Evolutionary conservation across 2,797 vertebrate genomes (phyloP).

Genomic region (Alectoris magna): DNA sequence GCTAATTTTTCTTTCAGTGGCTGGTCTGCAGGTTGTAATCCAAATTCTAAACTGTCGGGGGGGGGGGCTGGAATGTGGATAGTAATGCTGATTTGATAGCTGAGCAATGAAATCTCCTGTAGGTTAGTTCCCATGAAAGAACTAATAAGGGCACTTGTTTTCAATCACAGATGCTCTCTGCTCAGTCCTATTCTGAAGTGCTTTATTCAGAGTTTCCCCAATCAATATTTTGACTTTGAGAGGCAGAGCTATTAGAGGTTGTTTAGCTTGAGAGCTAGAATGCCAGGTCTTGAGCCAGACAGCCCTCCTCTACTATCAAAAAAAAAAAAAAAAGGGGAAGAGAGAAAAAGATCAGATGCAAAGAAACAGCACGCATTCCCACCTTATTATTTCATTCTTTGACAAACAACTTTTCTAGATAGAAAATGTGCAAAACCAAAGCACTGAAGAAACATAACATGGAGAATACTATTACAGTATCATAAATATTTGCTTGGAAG

Average conservation of each 20-base stretch:
- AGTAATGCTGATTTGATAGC: slow-evolving; percentile 51
- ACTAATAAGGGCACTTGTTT: slow-evolving; percentile 69
- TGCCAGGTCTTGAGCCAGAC: slow-evolving; percentile 34
- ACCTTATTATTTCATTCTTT: neutral
- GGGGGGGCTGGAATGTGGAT: neutral
- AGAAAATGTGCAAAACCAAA: neutral
- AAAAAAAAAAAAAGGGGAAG: neutral
- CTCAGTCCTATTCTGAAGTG: slow-evolving; percentile 55
- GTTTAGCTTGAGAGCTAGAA: slow-evolving; percentile 47
- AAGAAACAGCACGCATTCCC: neutral
- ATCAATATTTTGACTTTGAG: slow-evolving; percentile 73
- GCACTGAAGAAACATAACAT: neutral
- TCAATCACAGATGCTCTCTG: slow-evolving; percentile 65
- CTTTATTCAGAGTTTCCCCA: slow-evolving; percentile 66
- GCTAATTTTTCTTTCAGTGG: slow-evolving; percentile 19
- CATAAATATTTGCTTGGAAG: neutral
- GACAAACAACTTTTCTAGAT: neutral
- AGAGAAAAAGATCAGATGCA: neutral
- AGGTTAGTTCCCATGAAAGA: slow-evolving; percentile 60
- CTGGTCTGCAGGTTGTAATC: neutral
- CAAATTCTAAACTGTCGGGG: neutral
- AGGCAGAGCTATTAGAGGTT: slow-evolving; percentile 64
- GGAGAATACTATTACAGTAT: neutral
- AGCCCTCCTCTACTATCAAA: neutral
- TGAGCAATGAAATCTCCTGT: slow-evolving; percentile 52